These are phyloP conservation scores for Epinephelus malabaricus DNA, from an alignment of 2,797 vertebrate species.

Conservation along the genomic window DNA sequence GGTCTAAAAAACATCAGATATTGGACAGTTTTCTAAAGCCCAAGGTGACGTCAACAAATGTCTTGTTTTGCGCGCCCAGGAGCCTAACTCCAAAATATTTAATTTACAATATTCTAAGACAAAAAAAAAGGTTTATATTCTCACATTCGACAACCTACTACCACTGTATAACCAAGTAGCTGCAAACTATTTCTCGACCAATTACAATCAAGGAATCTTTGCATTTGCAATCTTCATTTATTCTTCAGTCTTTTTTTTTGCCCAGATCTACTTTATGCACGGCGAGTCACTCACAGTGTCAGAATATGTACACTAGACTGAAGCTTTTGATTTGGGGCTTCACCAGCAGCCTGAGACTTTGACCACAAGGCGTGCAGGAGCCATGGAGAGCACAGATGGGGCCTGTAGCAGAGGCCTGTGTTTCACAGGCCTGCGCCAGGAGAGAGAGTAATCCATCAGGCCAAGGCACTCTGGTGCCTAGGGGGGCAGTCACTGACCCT, in stretches of 20 bases:
- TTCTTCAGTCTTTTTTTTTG: neutral
- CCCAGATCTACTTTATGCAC: neutral
- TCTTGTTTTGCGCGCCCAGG: neutral
- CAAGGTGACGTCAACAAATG: neutral
- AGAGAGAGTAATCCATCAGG: constrained; percentile 84
- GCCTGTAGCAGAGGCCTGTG: constrained; percentile 64
- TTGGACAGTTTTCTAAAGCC: neutral
- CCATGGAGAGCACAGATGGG: constrained; percentile 84
- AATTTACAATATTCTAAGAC: neutral
- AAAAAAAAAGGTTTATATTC: neutral
- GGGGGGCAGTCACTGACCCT: constrained; percentile 80
- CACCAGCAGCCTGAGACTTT: constrained; percentile 66
- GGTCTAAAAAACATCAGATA: neutral
- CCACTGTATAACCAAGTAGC: neutral
- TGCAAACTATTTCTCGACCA: too few relatives aligned
- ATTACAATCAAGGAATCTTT: neutral
- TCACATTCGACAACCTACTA: neutral
- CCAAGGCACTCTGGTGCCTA: constrained; percentile 74
- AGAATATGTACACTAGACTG: constrained; percentile 41
- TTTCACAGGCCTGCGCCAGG: constrained; percentile 76
- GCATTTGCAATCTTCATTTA: too few relatives aligned
- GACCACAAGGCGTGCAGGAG: constrained; percentile 72
- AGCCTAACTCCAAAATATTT: neutral
- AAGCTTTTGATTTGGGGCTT: constrained; percentile 69
- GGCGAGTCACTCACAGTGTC: constrained; percentile 13